Conservation (phyloP, 2,888 invertebrate genomes). For the Lasioglossum calceatum region DNA sequence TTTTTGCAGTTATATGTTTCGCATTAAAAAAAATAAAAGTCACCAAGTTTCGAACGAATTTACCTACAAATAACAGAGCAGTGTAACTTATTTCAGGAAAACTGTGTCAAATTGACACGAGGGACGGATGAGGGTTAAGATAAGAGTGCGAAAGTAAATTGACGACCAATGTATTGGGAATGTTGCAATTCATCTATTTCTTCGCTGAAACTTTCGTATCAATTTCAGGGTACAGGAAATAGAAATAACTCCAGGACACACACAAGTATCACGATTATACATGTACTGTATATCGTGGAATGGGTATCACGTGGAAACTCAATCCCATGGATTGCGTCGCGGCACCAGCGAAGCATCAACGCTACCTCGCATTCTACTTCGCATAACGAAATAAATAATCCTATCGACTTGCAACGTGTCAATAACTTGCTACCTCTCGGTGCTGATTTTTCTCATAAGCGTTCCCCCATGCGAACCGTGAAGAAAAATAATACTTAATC, state of each 20-base stretch:
- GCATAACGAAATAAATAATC: conserved; percentile 54
- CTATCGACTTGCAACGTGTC: conserved; percentile 49
- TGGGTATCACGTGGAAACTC: conserved; percentile 53
- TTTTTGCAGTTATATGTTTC: too few species aligned
- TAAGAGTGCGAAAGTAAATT: not conserved
- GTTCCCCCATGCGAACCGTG: not conserved
- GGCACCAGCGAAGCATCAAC: conserved; percentile 53
- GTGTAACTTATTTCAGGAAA: too few species aligned
- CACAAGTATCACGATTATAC: conserved; percentile 47
- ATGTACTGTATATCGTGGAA: conserved; percentile 44
- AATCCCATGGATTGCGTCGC: conserved; percentile 52
- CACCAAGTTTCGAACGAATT: too few species aligned
- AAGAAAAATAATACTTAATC: conserved; percentile 21
- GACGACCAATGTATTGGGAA: not conserved
- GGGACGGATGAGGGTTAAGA: not conserved
- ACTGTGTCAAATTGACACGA: too few species aligned
- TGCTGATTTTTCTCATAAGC: not conserved
- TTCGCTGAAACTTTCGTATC: conserved; percentile 39
- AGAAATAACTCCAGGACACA: conserved; percentile 45
- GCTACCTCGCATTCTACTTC: conserved; percentile 44
- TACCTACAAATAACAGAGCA: too few species aligned
- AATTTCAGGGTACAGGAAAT: conserved; percentile 53
- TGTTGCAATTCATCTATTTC: conserved; percentile 18
- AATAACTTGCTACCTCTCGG: conserved; percentile 28
- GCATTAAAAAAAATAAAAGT: too few species aligned